These are phyloP conservation scores for Dendropsophus ebraccatus DNA, from an alignment of 2,113 vertebrate genomes.

Conservation along the genomic window DNA sequence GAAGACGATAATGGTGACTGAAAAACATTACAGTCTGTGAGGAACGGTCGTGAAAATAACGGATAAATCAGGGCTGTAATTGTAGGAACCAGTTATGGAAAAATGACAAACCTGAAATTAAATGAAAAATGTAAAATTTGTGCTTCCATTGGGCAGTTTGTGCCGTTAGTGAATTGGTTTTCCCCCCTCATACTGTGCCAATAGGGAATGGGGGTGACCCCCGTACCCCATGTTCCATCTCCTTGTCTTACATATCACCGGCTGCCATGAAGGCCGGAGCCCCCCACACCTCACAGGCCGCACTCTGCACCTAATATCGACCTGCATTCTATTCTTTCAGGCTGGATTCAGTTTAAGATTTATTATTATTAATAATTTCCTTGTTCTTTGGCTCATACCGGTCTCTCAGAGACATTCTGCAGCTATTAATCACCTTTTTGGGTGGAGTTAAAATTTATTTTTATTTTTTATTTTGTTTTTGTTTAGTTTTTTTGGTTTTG, in stretches of 20 bases:
- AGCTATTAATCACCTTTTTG: constrained; percentile 85
- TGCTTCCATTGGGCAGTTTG: too few species aligned
- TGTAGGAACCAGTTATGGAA: too few species aligned
- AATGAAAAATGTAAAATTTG: too few species aligned
- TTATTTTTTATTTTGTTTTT: constrained; percentile 59
- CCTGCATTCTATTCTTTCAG: constrained; percentile 48
- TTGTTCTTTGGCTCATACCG: constrained; percentile 73
- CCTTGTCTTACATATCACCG: not conserved
- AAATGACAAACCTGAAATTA: too few species aligned
- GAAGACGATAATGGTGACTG: not conserved
- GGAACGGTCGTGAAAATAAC: not conserved
- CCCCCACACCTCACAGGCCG: constrained; percentile 23
- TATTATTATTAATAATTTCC: constrained; percentile 62
- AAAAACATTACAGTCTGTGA: not conserved
- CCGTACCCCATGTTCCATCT: too few species aligned
- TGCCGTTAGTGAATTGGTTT: not conserved
- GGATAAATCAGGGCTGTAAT: not conserved
- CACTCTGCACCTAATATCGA: not conserved
- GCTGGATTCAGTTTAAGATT: constrained; percentile 59
- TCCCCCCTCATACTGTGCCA: not conserved
- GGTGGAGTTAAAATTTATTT: constrained; percentile 74
- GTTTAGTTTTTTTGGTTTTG: constrained; percentile 61
- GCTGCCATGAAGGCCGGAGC: not conserved
- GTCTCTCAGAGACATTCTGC: constrained; percentile 83
- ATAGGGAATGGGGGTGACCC: not conserved